Base-by-base conservation (phyloP, 2,797 vertebrate species). In the Scolopax bukidnonensis region DNA sequence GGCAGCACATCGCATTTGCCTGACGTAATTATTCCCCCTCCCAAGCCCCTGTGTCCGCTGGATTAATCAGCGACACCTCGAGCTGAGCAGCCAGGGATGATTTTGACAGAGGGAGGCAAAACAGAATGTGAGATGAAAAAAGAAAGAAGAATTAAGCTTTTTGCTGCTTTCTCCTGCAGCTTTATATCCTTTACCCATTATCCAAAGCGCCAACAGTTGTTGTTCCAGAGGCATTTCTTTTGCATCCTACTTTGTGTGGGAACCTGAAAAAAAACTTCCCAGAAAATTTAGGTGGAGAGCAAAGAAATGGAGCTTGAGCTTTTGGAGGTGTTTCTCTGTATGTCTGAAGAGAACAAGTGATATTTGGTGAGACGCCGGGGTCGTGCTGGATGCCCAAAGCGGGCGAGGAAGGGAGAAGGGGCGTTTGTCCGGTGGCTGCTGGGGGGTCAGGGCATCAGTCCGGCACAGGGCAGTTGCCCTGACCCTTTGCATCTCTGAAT, bases 341-440 rank as follows among this genome's bases (percentile, higher is more conserved):
- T 6, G 27, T 24, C 51, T 59, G 18, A 16, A 41, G 45, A 19
- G 9, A n/a, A 23, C 8, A 7, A 54, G 27, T 6, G 45, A 3
- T 19, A 3, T 10, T 21, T 54, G 36, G 28, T 50, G 73, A 12
- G 6, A 4, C 3, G 57, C 87, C 16, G 3, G 5, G 32, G 48
- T 14, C 6, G 1, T 1, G 21, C 76, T 32, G 60, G 45, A 4
- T 11, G 23, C 38, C 28, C 16, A 9, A 10, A n/a, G 3, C 11
- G 3, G 21, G 59, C 8, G 76, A 10, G 76, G 4, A 23, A 9
- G 18, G 45, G 32, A 13, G 33, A 12, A 32, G 41, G 0, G 40
- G 2, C 6, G 68, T 3, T 8, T 2, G 1, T 7, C 3, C n/a
- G 1, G 4, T 1, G 27, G n/a, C 16, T 10, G 41, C 41, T 41